Percentiles rank a stretch among this genome's conserved stretches.
Conservation (phyloP, 2,888 invertebrate species). For the Conomelus anceps region DNA sequence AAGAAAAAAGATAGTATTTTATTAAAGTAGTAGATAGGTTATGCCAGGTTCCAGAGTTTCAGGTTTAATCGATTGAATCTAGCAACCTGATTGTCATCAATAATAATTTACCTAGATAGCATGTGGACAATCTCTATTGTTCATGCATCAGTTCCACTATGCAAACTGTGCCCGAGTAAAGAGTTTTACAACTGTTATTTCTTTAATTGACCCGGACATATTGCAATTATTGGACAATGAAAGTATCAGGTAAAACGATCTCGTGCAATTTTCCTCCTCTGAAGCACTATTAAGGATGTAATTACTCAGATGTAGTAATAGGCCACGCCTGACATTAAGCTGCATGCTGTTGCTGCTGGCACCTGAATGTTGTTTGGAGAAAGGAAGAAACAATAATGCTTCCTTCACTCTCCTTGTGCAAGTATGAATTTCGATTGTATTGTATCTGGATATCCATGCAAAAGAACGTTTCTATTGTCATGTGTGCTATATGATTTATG, state of each 20-base stretch:
- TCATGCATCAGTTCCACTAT: background rate
- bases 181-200: background rate
- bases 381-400: background rate
- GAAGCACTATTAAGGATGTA: background rate
- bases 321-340: background rate
- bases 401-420: background rate
- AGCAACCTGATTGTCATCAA: background rate
- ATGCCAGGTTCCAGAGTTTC: too few species aligned
- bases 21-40: too few species aligned
- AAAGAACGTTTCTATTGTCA: background rate
- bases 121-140: background rate
- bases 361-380: background rate
- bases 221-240: background rate
- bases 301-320: background rate
- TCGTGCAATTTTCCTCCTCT: background rate
- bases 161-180: background rate
- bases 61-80: background rate
- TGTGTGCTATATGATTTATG: background rate
- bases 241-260: background rate
- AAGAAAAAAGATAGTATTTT: too few species aligned
- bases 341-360: too few species aligned
- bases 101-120: background rate
- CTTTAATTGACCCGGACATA: background rate
- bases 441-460: background rate
- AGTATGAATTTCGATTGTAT: background rate